Base-by-base conservation (phyloP, 2,113 vertebrate species). In the Erinaceus europaeus region DNA sequence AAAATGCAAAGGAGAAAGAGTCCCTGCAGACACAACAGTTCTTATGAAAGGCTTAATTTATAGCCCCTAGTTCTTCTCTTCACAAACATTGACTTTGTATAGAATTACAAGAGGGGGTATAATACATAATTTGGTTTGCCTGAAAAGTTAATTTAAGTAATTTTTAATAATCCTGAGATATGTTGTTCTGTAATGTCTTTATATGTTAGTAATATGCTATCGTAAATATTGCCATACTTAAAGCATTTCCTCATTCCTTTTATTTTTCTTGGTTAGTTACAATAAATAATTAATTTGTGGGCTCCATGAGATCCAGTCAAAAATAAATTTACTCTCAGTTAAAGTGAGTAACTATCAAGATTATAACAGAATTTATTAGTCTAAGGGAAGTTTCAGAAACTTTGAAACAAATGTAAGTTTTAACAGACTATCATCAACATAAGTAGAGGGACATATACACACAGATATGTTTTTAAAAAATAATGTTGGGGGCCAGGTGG, bases 91-190 rank as follows among this genome's bases (percentile, higher is more conserved):
- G 93, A 96, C 91, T 95, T 93, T 93, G 93, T 89, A 90, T 87
- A 94, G 81, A 84, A 75, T 94, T 94, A 90, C 92, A 93, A 75
- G 78, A 87, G 84, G 38, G 79, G 72, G 67, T 67, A 44, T 68
- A 86, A 86, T 92, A 90, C 82, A 93, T 94, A 94, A 94, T 93
- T 93, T 5, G 50, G 78, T 89, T 94, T 92, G 84, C 92, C 77
- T 93, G 78, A 93, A 93, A 93, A 93, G 91, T 94, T 95, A 93
- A 94, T 94, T 91, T 92, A 94, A 94, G 90, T 95, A 90, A 96
- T 95, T 96, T 96, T 89, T 78, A 94, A 93, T 75, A 75, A 95
- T 92, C 87, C 89, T 76, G 95, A 94, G 95, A 92, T 48, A 65
- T 23, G 50, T 72, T 32, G 0, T 90, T 90, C 84, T 87, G 75